Base-by-base conservation (phyloP, 2,113 vertebrate genomes). In the Lasiurus cinereus region DNA sequence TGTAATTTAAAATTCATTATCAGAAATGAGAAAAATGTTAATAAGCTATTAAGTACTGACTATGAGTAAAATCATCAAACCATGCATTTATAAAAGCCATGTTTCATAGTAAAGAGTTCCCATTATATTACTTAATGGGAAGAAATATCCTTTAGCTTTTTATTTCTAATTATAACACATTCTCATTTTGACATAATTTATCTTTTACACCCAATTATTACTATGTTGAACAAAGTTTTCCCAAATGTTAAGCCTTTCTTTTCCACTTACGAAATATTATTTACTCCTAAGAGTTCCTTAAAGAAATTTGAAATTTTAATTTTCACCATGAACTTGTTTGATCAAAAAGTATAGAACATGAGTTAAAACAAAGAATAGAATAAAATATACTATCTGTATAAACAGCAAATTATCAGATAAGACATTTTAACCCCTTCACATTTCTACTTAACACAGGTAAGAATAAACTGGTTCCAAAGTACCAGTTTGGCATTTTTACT, bases 31-130 rank as follows among this genome's bases (percentile, higher is more conserved):
- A 54, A 95, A 92, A 94, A 94, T 43, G 19, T 82, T 88, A 95
- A 72, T 94, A 93, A 96, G 95, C 83, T 46, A 96, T 90, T 95
- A 50, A 96, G 88, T 94, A 83, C 83, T 93, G 90, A 93, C 4
- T 52, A 5, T 3, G 4, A 88, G 96, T 91, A 67, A 74, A 92
- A 94, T 92, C 67, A 52, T 31, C 87, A 22, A 73, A 84, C 36
- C 21, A 78, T 31, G 67, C 87, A 43, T 90, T 82, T 85, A 93
- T 67, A 50, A 84, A 87, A 92, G 16, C 4, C 72, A 67, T 31
- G 6, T 96, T 72, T 95, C 93, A 24, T 29, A 95, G 73, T 64
- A 76, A 92, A 88, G 91, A 43, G 3, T 76, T 83, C 77, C 14
- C 73, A 59, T 96, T 95, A 89, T 88, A 95, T 19, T 69, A 69